Evolutionary conservation across 2,113 vertebrate species (phyloP).

Genomic region (Pitta sordida): DNA sequence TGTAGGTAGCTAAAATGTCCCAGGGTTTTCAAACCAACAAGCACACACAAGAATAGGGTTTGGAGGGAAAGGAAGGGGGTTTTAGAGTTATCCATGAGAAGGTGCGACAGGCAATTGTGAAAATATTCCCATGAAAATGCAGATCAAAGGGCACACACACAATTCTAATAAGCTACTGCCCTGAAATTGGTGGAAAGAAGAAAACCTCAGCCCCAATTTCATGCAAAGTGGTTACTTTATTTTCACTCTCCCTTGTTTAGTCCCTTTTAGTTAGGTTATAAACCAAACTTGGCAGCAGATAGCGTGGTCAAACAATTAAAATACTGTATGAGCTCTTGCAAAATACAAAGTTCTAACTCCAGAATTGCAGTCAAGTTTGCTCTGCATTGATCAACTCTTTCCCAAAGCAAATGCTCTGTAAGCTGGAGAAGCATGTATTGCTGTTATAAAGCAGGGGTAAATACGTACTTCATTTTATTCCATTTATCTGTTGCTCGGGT

Average conservation of each 20-base stretch:
- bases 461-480: background rate
- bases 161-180: conserved; percentile 57
- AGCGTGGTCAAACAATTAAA: conserved; percentile 16
- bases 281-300: conserved; percentile 79
- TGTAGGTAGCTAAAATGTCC: conserved; percentile 81
- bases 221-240: conserved; percentile 74
- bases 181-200: conserved; percentile 67
- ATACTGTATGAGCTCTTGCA: background rate
- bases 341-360: conserved; percentile 48
- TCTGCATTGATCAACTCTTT: background rate
- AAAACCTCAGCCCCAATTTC: conserved; percentile 68
- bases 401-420: background rate
- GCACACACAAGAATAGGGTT: conserved; percentile 71
- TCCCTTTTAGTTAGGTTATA: conserved; percentile 65
- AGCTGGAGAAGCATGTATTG: background rate
- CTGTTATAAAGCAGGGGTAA: background rate
- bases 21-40: conserved; percentile 79
- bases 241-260: conserved; percentile 56
- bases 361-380: background rate
- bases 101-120: conserved; percentile 73
- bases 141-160: conserved; percentile 62
- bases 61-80: conserved; percentile 67
- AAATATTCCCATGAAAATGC: conserved; percentile 73
- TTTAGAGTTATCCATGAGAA: conserved; percentile 75
- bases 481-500: background rate